A percentile compares a stretch with the other conserved stretches of the same genome.
These are phyloP conservation scores for Vireo altiloquus DNA, from an alignment of 2,113 vertebrate genomes.

Conservation along the genomic window DNA sequence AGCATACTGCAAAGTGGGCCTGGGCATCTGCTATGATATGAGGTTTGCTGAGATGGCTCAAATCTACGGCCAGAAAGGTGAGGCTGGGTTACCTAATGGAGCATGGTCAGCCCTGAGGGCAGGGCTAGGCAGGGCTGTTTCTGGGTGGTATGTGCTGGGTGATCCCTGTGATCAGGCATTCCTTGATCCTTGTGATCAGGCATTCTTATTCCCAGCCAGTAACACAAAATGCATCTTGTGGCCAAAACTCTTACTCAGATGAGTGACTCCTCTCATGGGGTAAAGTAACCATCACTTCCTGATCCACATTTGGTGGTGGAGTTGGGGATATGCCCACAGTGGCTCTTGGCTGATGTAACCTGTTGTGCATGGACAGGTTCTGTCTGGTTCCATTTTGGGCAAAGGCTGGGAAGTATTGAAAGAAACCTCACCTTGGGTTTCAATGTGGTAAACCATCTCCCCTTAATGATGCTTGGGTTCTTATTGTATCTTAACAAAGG, in stretches of 20 bases:
- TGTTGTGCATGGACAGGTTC: neutral
- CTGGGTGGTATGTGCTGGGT: fast-evolving
- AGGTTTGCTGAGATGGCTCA: constrained; percentile 96
- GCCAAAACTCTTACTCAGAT: neutral
- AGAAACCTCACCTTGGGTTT: neutral
- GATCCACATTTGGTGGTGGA: neutral
- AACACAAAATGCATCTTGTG: neutral
- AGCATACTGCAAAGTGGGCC: constrained; percentile 95
- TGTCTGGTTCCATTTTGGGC: neutral
- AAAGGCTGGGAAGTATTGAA: neutral
- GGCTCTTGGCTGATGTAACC: neutral
- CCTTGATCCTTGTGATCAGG: no score
- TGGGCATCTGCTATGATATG: constrained; percentile 97
- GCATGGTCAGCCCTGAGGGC: neutral
- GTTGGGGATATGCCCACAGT: fast-evolving
- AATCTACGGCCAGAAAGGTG: constrained; percentile 90
- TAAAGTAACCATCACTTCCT: neutral
- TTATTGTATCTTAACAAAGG: constrained; percentile 69
- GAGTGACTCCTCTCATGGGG: neutral
- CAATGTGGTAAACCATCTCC: neutral
- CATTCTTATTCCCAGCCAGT: fast-evolving
- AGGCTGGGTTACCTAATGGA: neutral
- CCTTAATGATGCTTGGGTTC: neutral
- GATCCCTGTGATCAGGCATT: neutral
- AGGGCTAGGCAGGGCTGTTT: neutral